Percentiles rank a stretch among this genome's conserved stretches.
phyloP scores from a whole-genome alignment of 2,797 vertebrate species.

The Lemur catta region DNA sequence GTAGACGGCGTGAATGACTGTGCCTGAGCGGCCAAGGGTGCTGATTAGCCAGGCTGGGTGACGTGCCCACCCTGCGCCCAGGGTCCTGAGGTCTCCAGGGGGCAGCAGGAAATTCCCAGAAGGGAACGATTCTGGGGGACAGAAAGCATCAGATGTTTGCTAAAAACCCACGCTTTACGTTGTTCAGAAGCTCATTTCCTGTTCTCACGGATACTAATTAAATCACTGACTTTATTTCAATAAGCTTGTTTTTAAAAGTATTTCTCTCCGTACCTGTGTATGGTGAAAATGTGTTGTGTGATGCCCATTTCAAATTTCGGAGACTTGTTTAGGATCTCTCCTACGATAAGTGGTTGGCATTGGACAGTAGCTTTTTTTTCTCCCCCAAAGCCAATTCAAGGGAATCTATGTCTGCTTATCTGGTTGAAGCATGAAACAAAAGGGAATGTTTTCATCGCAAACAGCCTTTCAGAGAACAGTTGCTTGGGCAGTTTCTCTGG shows the following conservation, averaged over 20 bases:
- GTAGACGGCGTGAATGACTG: background rate
- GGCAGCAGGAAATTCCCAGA: background rate
- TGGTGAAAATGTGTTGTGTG: background rate
- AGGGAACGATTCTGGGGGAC: background rate
- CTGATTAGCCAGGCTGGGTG: background rate
- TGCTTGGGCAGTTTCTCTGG: slow-evolving; percentile 65
- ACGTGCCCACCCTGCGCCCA: background rate
- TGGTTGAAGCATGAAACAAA: slow-evolving; percentile 39
- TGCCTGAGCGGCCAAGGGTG: background rate
- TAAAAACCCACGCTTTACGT: background rate
- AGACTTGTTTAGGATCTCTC: background rate
- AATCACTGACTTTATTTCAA: background rate
- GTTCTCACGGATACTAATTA: background rate
- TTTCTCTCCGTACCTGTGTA: background rate
- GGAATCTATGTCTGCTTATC: slow-evolving; percentile 23
- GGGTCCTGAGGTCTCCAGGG: background rate
- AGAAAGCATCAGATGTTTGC: background rate
- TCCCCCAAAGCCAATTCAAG: background rate
- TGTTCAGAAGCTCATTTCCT: background rate
- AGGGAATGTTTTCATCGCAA: slow-evolving; percentile 55
- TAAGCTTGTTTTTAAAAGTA: background rate
- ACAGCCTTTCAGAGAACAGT: slow-evolving; percentile 61
- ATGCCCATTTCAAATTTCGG: background rate
- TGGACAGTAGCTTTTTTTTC: background rate
- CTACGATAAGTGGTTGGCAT: background rate